These are phyloP conservation scores for Aleiodes alternator DNA, from an alignment of 2,888 invertebrate species.

Conservation along the genomic window DNA sequence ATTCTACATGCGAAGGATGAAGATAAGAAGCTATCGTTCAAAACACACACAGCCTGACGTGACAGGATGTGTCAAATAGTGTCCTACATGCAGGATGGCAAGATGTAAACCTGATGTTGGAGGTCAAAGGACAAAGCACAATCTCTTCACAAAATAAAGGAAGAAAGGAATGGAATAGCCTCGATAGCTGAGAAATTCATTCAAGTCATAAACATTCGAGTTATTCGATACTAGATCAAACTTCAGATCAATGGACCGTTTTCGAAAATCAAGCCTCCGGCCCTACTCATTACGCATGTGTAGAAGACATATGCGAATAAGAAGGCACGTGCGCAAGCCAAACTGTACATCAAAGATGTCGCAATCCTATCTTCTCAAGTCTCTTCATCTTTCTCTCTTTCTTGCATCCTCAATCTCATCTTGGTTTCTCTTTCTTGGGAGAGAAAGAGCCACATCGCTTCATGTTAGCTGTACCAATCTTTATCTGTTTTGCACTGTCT, in stretches of 20 bases:
- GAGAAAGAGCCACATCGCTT: conserved; percentile 25
- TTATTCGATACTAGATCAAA: too few relatives aligned
- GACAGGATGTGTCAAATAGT: conserved; percentile 65
- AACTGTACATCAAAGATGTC: conserved; percentile 39
- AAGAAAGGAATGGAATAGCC: too few relatives aligned
- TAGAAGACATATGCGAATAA: not conserved
- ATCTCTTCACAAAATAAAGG: conserved; percentile 5
- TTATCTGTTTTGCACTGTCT: conserved; percentile 23
- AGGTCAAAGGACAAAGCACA: conserved; percentile 1
- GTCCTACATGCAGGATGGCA: conserved; percentile 6
- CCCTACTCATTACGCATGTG: conserved; percentile 6
- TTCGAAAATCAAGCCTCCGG: too few relatives aligned
- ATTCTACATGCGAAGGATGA: conserved; percentile 67
- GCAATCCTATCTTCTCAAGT: conserved; percentile 48
- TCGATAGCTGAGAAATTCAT: not conserved
- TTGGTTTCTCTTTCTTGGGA: conserved; percentile 18
- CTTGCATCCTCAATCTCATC: conserved; percentile 24
- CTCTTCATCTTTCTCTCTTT: conserved; percentile 31
- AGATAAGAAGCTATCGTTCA: conserved; percentile 62
- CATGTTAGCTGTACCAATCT: conserved; percentile 28
- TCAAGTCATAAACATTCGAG: too few relatives aligned
- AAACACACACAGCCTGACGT: conserved; percentile 58
- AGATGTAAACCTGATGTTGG: not conserved
- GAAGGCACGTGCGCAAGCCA: conserved; percentile 23
- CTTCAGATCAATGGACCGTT: too few relatives aligned